Evolutionary conservation across 2,797 vertebrate genomes (phyloP), one percentile per base, ranked within the genome.

Genomic region (Bucorvus abyssinicus): DNA sequence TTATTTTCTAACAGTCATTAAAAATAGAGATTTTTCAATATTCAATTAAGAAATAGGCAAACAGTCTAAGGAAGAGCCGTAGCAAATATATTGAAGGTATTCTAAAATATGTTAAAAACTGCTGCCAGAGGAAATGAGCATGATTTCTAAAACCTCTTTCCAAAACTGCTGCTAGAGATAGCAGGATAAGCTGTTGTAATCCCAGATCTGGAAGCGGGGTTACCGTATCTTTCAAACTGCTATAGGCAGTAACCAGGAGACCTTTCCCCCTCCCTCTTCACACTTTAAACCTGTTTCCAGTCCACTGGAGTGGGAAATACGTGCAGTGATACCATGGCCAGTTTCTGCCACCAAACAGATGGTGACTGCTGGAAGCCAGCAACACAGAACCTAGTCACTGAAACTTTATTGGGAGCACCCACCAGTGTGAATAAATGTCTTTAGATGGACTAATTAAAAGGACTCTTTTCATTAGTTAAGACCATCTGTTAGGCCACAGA

Each of bases 371-470:
- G 97, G 97, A 98, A 98, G 98, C 98, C 98, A 97, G 96, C 97
- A 95, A 92, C 90, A 96, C 96, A 97, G 95, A 97, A 97, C 95
- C 97, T 95, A 96, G 96, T 97, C 98, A 97, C 96, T 97, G 98
- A 98, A 98, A 98, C 97, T 98, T 98, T 98, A 98, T 97, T 96
- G 96, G 97, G 96, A 97, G 96, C 80, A 70, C 96, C 97, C 97
- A 97, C 96, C 87, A 96, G 98, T 97, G 97, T 98, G 97, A 98
- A 98, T 98, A 98, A 98, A 98, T 96, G 95, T 98, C 98, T 98
- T 98, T 97, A 98, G 98, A 98, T 96, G 97, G 97, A 97, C 98
- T 98, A 98, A 99, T 99, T 99, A 99, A 98, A 99, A 98, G 97
- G 94, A 96, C 96, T 97, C 94, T 98, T 98, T 98, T 98, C 98